Evolutionary conservation across 2,113 vertebrate species (phyloP).

Genomic region (Eleginops maclovinus): DNA sequence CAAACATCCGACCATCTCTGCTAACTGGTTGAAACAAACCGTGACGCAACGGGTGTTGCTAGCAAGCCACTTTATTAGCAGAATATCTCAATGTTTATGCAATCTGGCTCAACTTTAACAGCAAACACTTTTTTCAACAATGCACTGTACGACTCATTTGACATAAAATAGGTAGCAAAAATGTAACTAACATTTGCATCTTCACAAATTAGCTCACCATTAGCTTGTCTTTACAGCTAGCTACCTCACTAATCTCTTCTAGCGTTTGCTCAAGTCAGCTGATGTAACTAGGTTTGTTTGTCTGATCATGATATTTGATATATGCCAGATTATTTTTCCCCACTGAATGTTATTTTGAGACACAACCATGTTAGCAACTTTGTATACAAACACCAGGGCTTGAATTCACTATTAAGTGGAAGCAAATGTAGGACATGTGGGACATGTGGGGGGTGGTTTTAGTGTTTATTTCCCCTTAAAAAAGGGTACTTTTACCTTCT

Average conservation of each 20-base stretch:
- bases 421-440: too few relatives aligned
- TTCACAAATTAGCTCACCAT: neutral
- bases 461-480: too few relatives aligned
- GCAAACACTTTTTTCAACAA: neutral
- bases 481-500: neutral
- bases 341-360: too few relatives aligned
- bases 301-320: too few relatives aligned
- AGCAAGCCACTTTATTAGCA: too few relatives aligned
- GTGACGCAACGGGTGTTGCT: too few relatives aligned
- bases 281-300: neutral
- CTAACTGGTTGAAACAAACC: neutral
- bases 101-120: neutral
- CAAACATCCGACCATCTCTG: too few relatives aligned
- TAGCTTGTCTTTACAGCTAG: neutral
- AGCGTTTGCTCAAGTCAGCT: neutral
- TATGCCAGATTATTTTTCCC: too few relatives aligned
- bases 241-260: neutral
- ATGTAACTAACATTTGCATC: neutral
- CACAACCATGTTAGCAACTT: too few relatives aligned
- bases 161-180: neutral
- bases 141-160: neutral
- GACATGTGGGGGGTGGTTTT: too few relatives aligned
- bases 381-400: too few relatives aligned
- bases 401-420: too few relatives aligned
- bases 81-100: neutral